Conservation (phyloP, 1,140 invertebrate species). For the Patella vulgata region DNA sequence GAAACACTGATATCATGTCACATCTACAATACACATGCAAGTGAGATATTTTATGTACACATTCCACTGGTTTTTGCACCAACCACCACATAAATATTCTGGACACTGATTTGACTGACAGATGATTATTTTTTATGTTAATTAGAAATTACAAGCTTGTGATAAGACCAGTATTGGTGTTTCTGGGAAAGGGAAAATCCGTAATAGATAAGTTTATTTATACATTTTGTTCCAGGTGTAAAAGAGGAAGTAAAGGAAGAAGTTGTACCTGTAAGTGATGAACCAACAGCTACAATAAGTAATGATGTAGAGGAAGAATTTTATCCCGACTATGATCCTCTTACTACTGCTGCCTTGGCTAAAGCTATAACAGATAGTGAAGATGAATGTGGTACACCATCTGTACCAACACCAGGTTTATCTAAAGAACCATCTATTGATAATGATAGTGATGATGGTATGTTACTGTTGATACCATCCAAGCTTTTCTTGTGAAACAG, state of each 20-base stretch:
- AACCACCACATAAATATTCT: too few relatives aligned
- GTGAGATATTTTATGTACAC: too few relatives aligned
- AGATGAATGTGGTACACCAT: constrained; percentile 49
- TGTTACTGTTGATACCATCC: neutral
- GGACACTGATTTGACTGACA: too few relatives aligned
- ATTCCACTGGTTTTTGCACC: too few relatives aligned
- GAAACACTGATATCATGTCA: too few relatives aligned
- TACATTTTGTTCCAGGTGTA: neutral
- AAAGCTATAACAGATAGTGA: constrained; percentile 60
- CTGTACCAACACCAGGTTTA: constrained; percentile 43
- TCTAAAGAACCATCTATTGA: constrained; percentile 54
- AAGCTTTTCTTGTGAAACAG: neutral
- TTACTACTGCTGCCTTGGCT: constrained; percentile 50
- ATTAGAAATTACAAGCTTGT: neutral
- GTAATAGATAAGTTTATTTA: constrained; percentile 23
- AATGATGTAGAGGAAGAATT: constrained; percentile 46
- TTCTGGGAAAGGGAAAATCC: constrained; percentile 11
- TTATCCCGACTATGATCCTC: constrained; percentile 45
- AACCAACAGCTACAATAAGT: neutral
- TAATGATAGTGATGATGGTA: constrained; percentile 47
- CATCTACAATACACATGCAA: too few relatives aligned
- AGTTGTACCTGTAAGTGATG: constrained; percentile 10
- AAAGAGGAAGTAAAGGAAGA: neutral
- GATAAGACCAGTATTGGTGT: constrained; percentile 9
- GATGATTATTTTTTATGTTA: too few relatives aligned